Conservation (phyloP, 2,113 vertebrate genomes). For the Ictalurus punctatus region DNA sequence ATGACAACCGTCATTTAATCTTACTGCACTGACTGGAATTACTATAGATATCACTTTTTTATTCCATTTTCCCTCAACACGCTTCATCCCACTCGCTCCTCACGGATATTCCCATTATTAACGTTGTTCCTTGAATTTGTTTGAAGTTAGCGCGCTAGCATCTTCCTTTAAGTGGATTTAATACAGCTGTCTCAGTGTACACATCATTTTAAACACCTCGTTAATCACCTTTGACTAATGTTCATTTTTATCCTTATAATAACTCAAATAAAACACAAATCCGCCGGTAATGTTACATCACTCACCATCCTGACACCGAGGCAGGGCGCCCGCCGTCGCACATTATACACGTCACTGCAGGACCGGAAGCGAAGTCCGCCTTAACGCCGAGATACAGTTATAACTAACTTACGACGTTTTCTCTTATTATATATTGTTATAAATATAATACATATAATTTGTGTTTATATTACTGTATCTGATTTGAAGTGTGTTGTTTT, state of each 20-base stretch:
- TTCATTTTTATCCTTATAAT: background rate
- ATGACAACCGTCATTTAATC: no score
- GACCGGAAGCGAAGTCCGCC: background rate
- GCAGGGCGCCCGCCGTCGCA: background rate
- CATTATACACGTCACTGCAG: background rate
- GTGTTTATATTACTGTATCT: no score
- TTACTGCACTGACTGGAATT: no score
- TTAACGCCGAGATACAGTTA: background rate
- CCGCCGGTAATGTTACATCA: accelerated
- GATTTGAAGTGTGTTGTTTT: no score
- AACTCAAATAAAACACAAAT: background rate
- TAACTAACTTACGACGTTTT: background rate
- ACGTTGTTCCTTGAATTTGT: background rate
- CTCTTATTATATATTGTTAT: background rate
- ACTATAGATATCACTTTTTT: no score
- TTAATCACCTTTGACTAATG: background rate
- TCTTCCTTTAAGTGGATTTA: background rate
- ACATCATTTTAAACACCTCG: background rate
- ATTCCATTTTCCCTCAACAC: no score
- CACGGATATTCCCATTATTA: no score
- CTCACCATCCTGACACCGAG: background rate
- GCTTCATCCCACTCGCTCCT: no score
- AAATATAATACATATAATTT: no score
- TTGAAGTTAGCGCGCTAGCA: background rate
- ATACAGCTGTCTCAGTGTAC: background rate